Evolutionary conservation across 2,888 invertebrate species (phyloP).

Genomic region (Catocala sponsa): DNA sequence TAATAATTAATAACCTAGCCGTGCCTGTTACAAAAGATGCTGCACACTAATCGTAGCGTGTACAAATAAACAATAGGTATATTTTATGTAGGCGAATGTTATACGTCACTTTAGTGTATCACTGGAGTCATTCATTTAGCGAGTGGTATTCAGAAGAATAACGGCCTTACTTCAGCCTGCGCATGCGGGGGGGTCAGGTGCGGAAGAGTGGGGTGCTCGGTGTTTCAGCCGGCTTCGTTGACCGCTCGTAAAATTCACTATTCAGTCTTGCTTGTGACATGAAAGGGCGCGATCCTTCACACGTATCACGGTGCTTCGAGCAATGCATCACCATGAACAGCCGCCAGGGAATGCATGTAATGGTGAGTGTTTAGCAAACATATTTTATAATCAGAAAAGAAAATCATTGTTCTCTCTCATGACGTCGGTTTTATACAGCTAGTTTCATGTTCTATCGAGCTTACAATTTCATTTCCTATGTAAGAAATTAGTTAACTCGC

Average conservation of each 20-base stretch:
- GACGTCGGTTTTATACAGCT: neutral
- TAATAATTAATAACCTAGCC: too few species aligned
- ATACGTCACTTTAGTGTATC: slow-evolving; percentile 50
- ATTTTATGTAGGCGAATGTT: slow-evolving; percentile 35
- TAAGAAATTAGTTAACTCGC: slow-evolving; percentile 3
- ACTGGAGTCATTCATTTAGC: slow-evolving; percentile 66
- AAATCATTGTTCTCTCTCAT: slow-evolving; percentile 8
- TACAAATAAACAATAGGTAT: slow-evolving; percentile 17
- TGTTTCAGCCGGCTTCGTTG: slow-evolving; percentile 77
- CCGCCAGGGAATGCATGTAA: slow-evolving; percentile 88
- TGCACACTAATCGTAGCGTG: slow-evolving; percentile 23
- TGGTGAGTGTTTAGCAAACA: slow-evolving; percentile 70
- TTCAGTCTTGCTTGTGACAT: slow-evolving; percentile 88
- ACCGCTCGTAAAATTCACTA: slow-evolving; percentile 75
- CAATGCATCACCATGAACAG: slow-evolving; percentile 91
- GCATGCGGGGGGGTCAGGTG: slow-evolving; percentile 70
- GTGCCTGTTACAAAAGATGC: slow-evolving; percentile 37
- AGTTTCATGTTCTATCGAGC: neutral
- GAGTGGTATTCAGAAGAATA: slow-evolving; percentile 57
- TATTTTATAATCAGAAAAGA: slow-evolving; percentile 17
- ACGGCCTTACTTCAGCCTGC: slow-evolving; percentile 58
- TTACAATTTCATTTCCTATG: slow-evolving; percentile 1
- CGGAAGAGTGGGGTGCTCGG: slow-evolving; percentile 64
- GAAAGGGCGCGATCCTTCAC: slow-evolving; percentile 86
- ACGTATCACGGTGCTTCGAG: slow-evolving; percentile 89